Conservation (phyloP, 1,140 invertebrate genomes). For the Contarinia nasturtii region DNA sequence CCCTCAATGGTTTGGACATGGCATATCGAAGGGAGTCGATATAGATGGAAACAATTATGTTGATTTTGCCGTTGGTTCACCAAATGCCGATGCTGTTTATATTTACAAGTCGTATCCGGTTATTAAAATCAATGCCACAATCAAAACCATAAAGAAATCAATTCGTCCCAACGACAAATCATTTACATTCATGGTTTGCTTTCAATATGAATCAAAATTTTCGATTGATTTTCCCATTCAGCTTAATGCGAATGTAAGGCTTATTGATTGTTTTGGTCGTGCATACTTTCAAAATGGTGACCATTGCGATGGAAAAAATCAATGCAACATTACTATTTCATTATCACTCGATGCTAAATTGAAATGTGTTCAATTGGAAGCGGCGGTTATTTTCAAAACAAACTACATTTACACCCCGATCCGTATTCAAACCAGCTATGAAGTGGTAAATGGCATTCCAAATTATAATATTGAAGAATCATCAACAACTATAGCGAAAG, state of each 20-base stretch:
- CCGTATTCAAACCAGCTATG: too few species aligned
- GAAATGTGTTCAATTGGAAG: slow-evolving; percentile 14
- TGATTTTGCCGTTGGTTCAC: slow-evolving; percentile 42
- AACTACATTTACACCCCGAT: too few species aligned
- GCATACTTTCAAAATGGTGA: too few species aligned
- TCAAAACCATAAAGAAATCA: slow-evolving; percentile 27
- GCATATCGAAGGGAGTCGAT: slow-evolving; percentile 29
- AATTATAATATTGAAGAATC: too few species aligned
- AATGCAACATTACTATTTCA: slow-evolving; percentile 15
- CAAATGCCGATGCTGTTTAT: slow-evolving; percentile 31
- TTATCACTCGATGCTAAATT: slow-evolving; percentile 7
- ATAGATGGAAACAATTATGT: slow-evolving; percentile 31
- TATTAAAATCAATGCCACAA: slow-evolving; percentile 24
- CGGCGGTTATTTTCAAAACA: slow-evolving; percentile 15
- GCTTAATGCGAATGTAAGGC: slow-evolving; percentile 7
- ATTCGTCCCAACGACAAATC: slow-evolving; percentile 26
- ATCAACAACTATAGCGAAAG: too few species aligned
- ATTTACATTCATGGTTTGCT: slow-evolving; percentile 28
- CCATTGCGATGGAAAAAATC: slow-evolving; percentile 11
- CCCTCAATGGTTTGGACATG: too few species aligned
- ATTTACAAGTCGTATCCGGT: slow-evolving; percentile 35
- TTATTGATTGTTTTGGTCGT: slow-evolving; percentile 16
- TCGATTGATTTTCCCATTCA: slow-evolving; percentile 6
- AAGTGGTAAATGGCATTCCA: too few species aligned
- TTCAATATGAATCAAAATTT: slow-evolving; percentile 14